phyloP scores from a whole-genome alignment of 2,113 vertebrate genomes.

The Cervus canadensis region DNA sequence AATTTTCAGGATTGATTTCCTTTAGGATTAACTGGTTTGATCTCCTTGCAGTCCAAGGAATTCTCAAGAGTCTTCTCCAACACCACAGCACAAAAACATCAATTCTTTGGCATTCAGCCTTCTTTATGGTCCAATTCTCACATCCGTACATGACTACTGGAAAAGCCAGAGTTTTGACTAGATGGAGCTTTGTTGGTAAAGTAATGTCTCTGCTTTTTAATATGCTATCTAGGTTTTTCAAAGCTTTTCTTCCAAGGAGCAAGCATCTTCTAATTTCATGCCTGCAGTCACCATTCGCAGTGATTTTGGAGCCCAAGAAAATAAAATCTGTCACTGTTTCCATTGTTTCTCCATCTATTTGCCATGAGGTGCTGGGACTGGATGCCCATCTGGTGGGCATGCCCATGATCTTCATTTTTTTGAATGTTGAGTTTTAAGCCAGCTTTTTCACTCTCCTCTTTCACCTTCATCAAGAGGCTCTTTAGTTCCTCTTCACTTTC shows the following conservation, averaged over 20 bases:
- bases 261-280: background rate
- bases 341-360: background rate
- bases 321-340: background rate
- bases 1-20: background rate
- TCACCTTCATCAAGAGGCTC: background rate
- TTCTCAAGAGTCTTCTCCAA: background rate
- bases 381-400: background rate
- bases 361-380: background rate
- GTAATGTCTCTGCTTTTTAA: background rate
- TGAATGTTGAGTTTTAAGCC: background rate
- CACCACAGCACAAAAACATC: background rate
- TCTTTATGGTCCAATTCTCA: background rate
- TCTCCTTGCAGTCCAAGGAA: background rate
- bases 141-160: background rate
- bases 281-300: fast-evolving
- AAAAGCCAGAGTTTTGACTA: background rate
- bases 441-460: background rate
- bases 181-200: background rate
- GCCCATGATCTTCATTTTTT: background rate
- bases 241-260: background rate
- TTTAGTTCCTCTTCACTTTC: background rate
- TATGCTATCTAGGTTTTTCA: background rate
- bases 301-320: background rate
- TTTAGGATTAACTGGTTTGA: background rate
- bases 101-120: background rate